Evolutionary conservation across 2,113 vertebrate species (phyloP), one percentile per base, ranked within the genome.

Genomic region (Sinocyclocheilus rhinocerous): DNA sequence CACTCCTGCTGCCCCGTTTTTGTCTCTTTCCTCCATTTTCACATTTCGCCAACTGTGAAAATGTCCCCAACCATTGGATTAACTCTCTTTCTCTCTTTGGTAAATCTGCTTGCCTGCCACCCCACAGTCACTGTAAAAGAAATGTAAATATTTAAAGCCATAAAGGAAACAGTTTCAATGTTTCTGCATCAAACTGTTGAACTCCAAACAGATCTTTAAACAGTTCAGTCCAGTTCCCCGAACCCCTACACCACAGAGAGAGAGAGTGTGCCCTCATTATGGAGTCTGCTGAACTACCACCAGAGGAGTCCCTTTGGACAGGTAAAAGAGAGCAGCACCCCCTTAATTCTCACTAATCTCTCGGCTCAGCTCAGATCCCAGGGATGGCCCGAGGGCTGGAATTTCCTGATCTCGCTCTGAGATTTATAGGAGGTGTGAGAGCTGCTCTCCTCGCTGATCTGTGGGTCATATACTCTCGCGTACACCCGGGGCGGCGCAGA

Each of bases 81-180:
- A 0, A 48, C 72, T 76, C n/a, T 77, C 55, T 29, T 7, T 42
- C 77, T 81, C 36, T 24, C 52, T 29, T 50, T 26, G 20, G 20
- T 20, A 75, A 78, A 55, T 63, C 45, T 76, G 78, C 81, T 57
- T 84, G 63, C 24, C 86, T 65, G 76, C 83, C 82, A 90, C 79
- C 84, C 73, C 83, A 86, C 65, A 77, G 50, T 88, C 81, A 76
- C 86, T 75, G 29, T 81, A 89, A 48, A 57, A 52, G 36, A 84
- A 90, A 83, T 90, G 84, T 92, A 93, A 94, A 93, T 91, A 92
- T 94, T 93, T 91, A 89, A 90, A 92, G 72, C 72, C 24, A 73
- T 78, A 26, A 81, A 82, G 85, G 85, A 89, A 92, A 91, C 67
- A 81, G 86, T 90, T 88, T 91, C 88, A 89, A 90, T 81, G 88